Evolutionary conservation across 2,888 invertebrate genomes (phyloP).

Genomic region (Abrostola triplasia): DNA sequence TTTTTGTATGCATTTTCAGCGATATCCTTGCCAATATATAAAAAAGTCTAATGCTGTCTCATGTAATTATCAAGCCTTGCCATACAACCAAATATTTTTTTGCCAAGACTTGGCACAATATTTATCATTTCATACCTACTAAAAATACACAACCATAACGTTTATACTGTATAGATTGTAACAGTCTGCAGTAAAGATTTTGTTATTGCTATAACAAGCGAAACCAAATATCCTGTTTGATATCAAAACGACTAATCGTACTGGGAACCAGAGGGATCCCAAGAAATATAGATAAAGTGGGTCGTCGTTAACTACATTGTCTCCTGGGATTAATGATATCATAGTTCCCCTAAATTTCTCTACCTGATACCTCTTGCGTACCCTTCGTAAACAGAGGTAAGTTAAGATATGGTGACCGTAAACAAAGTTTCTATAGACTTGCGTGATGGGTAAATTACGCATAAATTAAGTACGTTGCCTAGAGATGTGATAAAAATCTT

Average conservation of each 20-base stretch:
- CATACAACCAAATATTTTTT: conserved; percentile 9
- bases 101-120: too few relatives aligned
- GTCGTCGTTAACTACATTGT: conserved; percentile 78
- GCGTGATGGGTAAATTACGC: conserved; percentile 47
- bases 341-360: conserved; percentile 66
- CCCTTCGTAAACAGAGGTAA: conserved; percentile 55
- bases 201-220: conserved; percentile 17
- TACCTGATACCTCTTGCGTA: conserved; percentile 62
- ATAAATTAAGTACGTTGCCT: conserved; percentile 43
- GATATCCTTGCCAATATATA: too few relatives aligned
- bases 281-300: conserved; percentile 77
- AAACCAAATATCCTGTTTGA: conserved; percentile 60
- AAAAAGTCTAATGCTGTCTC: too few relatives aligned
- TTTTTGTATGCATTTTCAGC: too few relatives aligned
- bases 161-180: too few relatives aligned
- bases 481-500: conserved; percentile 36
- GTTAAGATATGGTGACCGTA: conserved; percentile 51
- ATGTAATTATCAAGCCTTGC: background rate
- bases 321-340: conserved; percentile 77
- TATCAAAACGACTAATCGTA: conserved; percentile 62
- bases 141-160: too few relatives aligned
- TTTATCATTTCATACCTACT: too few relatives aligned
- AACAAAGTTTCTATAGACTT: conserved; percentile 50
- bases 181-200: too few relatives aligned
- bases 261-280: conserved; percentile 58